Base-by-base conservation (phyloP, 2,113 vertebrate species). In the Mastomys coucha region DNA sequence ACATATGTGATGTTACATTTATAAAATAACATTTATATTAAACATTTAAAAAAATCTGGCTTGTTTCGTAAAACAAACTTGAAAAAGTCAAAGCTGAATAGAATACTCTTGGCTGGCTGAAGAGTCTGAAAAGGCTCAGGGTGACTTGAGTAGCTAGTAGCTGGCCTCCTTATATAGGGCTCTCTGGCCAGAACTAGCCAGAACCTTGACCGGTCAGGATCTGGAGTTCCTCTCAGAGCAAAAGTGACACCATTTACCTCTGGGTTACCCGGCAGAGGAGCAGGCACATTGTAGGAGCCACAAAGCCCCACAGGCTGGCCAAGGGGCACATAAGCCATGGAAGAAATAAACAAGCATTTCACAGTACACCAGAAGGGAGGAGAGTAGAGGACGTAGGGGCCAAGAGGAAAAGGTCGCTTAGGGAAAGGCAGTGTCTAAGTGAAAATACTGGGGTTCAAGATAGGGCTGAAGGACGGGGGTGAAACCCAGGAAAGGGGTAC, bases 31-130 rank as follows among this genome's bases (percentile, higher is more conserved):
- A 94, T 93, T 91, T 94, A 95, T 39, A 97, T 78, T 86, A 96
- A 96, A 96, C 56, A 93, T 89, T 69, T 94, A 33, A 0, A 0
- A 78, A 97, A 88, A 92, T 77, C 31, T 91, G 81, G 81, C 56
- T 95, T 96, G 92, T 93, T 96, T 94, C 81, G 10, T 92, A 93
- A 93, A 94, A 95, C 58, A 97, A 88, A 16, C 42, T 63, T 36
- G 33, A 93, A 45, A 90, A 95, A 97, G 33, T 72, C 39, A 97
- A 97, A 88, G 80, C 85, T 88, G n/a, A 90, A 93, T 20, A 78
- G 76, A 85, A 92, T 89, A 42, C 16, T 94, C 80, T 89, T 17
- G 20, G 24, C 51, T 86, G 31, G 20, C 0, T 85, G 81, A 60
- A 63, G 58, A 69, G 70, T 91, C 67, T 88, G 67, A 31, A 93